phyloP scores from a whole-genome alignment of 2,113 vertebrate genomes.

The Laticauda colubrina region DNA sequence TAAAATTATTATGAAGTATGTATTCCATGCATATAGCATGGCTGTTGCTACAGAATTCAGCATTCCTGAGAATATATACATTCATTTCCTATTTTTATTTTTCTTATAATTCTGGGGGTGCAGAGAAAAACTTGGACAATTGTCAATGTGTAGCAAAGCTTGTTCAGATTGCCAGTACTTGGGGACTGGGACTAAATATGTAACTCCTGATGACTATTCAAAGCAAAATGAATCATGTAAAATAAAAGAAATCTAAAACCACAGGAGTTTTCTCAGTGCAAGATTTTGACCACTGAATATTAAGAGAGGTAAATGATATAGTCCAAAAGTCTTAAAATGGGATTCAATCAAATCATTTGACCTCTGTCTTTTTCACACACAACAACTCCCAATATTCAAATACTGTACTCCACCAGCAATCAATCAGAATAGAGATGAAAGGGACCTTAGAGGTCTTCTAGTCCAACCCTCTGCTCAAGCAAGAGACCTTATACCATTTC shows the following conservation, averaged over 20 bases:
- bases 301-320: not conserved
- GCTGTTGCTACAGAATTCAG: not conserved
- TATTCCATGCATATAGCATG: not conserved
- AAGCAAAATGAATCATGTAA: not conserved
- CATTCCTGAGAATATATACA: not conserved
- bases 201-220: not conserved
- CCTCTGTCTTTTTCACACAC: not conserved
- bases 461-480: not conserved
- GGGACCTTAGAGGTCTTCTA: not conserved
- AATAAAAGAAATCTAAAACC: not conserved
- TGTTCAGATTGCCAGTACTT: not conserved
- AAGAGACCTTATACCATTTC: not conserved
- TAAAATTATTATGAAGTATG: too few relatives aligned
- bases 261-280: not conserved
- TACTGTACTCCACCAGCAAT: not conserved
- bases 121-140: not conserved
- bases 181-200: not conserved
- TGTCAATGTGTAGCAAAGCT: not conserved
- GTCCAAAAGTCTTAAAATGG: not conserved
- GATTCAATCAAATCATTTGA: not conserved
- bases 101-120: not conserved
- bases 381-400: not conserved
- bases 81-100: not conserved
- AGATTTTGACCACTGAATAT: not conserved
- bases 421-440: not conserved